Base-by-base conservation (phyloP, 2,797 vertebrate species). In the Chaenodraco wilsoni region DNA sequence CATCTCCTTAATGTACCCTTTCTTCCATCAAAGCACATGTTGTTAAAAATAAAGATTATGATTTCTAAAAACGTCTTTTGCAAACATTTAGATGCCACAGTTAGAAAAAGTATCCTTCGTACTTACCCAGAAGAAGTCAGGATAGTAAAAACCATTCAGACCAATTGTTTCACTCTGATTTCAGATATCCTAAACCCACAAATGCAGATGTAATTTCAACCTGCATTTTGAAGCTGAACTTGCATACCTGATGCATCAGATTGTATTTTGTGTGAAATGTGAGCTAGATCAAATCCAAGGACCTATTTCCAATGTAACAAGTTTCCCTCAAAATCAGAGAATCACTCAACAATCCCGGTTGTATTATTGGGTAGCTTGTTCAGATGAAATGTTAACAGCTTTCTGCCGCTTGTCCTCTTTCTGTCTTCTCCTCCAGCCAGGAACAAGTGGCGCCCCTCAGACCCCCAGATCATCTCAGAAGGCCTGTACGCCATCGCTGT, bases 401-500 rank as follows among this genome's bases (percentile, higher is more conserved):
- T 7, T 57, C 11, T 37, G 5, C 14, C 13, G 3, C 54, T 56
- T 2, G 0, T 41, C 13, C 23, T 37, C 45, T 43, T 10, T 19
- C 14, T 46, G 27, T 63, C 15, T 11, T 31, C 17, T 62, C 84
- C 89, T 93, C 83, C 89, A 98, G 97, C 97, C 92, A 98, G 97
- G 93, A 98, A 94, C 95, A 97, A 96, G 88, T 99, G 97, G 97
- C 95, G 96, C 64, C 97, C 97, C 52, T 98, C 97, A 19, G 97
- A 99, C 83, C 97, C 97, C 62, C 97, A 99, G 93, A 97, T 99
- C 90, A 99, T 99, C 91, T 99, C 97, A 0, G 97, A 99, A 91
- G 97, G 97, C 69, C 94, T 98, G 57, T 99, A 99, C 33, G 97
- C 97, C 33, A 97, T 98, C 48, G 97, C 97, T 0, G 97, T 99